These are phyloP conservation scores for Lordiphosa andalusiaca DNA, from an alignment of 2,888 invertebrate species.

Conservation along the genomic window DNA sequence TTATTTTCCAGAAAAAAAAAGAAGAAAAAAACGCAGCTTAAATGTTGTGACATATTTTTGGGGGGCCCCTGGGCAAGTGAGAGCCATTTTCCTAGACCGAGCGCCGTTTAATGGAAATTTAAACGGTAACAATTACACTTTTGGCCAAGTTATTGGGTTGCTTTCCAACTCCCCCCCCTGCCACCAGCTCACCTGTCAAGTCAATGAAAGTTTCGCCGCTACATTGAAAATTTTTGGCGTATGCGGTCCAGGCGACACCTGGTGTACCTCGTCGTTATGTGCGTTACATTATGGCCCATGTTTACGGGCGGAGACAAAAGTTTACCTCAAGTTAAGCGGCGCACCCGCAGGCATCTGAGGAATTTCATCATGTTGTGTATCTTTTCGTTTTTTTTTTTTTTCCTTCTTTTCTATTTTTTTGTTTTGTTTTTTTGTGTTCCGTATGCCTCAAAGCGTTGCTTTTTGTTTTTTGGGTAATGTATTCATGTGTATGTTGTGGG, in stretches of 20 bases:
- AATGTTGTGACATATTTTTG: conserved; percentile 67
- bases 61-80: conserved; percentile 19
- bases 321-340: conserved; percentile 35
- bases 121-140: conserved; percentile 71
- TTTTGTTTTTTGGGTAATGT: conserved; percentile 3
- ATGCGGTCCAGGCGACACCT: conserved; percentile 48
- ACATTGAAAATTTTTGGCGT: conserved; percentile 55
- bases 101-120: conserved; percentile 68
- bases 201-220: conserved; percentile 60
- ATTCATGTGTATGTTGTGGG: conserved; percentile 18
- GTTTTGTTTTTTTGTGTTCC: not conserved
- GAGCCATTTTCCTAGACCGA: conserved; percentile 47
- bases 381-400: conserved; percentile 6
- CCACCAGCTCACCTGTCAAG: conserved; percentile 51
- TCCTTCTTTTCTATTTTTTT: conserved; percentile 11
- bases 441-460: not conserved
- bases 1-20: conserved; percentile 25
- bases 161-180: not conserved
- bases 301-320: conserved; percentile 24
- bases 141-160: conserved; percentile 43
- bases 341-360: conserved; percentile 46
- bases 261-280: conserved; percentile 14
- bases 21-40: conserved; percentile 59
- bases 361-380: conserved; percentile 49
- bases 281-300: conserved; percentile 1